Evolutionary conservation across 2,888 invertebrate species (phyloP).

Genomic region (Rhingia rostrata): DNA sequence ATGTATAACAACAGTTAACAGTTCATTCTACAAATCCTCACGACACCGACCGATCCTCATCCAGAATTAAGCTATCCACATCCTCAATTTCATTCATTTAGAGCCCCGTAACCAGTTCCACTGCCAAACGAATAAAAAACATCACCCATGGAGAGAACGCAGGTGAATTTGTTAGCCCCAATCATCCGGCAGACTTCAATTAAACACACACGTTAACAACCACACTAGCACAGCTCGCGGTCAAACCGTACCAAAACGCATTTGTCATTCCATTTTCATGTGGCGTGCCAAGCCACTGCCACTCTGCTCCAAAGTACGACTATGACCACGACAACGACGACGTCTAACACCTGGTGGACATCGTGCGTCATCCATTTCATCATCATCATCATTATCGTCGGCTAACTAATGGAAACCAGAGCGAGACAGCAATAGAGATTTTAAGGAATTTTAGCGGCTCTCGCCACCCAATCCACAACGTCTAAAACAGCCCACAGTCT

Average conservation of each 20-base stretch:
- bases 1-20: too few relatives aligned
- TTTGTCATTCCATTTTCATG: constrained; percentile 67
- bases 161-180: constrained; percentile 65
- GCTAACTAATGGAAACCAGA: not conserved
- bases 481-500: not conserved
- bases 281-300: constrained; percentile 52
- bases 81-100: constrained; percentile 30
- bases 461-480: too few relatives aligned
- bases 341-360: constrained; percentile 71
- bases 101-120: constrained; percentile 20
- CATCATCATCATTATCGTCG: constrained; percentile 54
- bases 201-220: constrained; percentile 74
- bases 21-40: constrained; percentile 22
- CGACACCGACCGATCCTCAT: constrained; percentile 41
- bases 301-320: constrained; percentile 13
- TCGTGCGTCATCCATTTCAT: constrained; percentile 71
- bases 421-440: not conserved
- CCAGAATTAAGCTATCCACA: constrained; percentile 61
- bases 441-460: not conserved
- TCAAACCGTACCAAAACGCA: constrained; percentile 58
- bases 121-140: constrained; percentile 16
- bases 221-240: constrained; percentile 55
- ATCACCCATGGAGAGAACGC: constrained; percentile 7
- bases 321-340: constrained; percentile 27
- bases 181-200: constrained; percentile 68